A percentile compares a stretch with the other conserved stretches of the same genome.
Conservation (phyloP, 2,888 invertebrate species). For the Anthophora plumipes region DNA sequence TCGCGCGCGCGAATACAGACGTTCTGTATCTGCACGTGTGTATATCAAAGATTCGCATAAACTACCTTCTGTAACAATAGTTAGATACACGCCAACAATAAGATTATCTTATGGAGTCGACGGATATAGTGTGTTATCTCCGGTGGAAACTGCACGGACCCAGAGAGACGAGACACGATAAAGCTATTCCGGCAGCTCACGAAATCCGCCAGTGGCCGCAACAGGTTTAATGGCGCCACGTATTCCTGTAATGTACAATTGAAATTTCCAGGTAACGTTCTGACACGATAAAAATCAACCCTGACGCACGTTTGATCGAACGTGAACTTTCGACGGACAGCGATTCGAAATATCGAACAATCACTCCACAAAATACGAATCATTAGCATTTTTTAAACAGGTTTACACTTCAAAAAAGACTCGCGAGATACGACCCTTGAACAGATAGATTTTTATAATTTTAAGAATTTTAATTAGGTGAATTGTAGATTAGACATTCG, state of each 20-base stretch:
- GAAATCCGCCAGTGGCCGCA: slow-evolving; percentile 62
- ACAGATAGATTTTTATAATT: no score
- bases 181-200: slow-evolving; percentile 65
- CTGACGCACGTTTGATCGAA: neutral
- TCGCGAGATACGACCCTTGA: no score
- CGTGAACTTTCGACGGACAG: neutral
- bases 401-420: no score
- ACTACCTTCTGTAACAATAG: slow-evolving; percentile 63
- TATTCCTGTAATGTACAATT: slow-evolving; percentile 55
- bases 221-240: slow-evolving; percentile 64
- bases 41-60: slow-evolving; percentile 50
- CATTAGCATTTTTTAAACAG: no score
- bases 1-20: neutral
- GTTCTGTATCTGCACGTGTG: no score
- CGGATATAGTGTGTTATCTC: slow-evolving; percentile 55
- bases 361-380: no score
- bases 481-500: no score
- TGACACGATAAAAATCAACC: slow-evolving; percentile 30
- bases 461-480: no score
- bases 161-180: slow-evolving; percentile 68
- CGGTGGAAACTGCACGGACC: slow-evolving; percentile 63
- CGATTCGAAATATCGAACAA: no score
- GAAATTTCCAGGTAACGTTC: slow-evolving; percentile 50
- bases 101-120: slow-evolving; percentile 65
- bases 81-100: slow-evolving; percentile 63